Conservation (phyloP, 1,140 invertebrate species). For the Drosophila parabipectinata region DNA sequence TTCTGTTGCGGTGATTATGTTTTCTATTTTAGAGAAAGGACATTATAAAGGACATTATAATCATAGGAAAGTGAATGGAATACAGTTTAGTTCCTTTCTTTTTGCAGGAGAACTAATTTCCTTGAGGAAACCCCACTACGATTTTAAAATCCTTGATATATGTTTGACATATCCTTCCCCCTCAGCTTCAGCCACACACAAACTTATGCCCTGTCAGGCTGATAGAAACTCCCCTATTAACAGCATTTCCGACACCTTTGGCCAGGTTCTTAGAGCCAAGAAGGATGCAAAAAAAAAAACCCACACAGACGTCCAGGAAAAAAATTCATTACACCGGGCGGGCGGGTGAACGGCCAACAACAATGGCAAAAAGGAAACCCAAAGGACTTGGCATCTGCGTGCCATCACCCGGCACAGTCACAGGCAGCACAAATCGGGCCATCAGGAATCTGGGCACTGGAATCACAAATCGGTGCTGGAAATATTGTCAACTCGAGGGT, state of each 20-base stretch:
- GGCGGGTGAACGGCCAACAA: constrained; percentile 47
- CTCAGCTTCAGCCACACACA: constrained; percentile 18
- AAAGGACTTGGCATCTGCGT: constrained; percentile 64
- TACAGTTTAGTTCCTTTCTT: too few species aligned
- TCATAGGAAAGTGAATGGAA: neutral
- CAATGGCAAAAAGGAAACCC: constrained; percentile 58
- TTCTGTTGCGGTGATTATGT: constrained; percentile 52
- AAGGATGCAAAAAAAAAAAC: constrained; percentile 42
- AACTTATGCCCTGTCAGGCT: constrained; percentile 30
- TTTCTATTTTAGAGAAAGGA: neutral
- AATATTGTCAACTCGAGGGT: constrained; percentile 68
- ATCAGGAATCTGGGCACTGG: constrained; percentile 23
- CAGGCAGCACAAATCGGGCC: constrained; percentile 37
- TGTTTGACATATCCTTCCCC: constrained; percentile 1
- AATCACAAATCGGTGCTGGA: constrained; percentile 61
- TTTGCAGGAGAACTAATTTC: neutral
- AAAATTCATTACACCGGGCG: constrained; percentile 75
- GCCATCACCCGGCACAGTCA: neutral
- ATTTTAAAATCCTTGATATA: constrained; percentile 19
- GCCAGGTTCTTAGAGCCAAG: constrained; percentile 20
- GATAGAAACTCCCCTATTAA: constrained; percentile 64
- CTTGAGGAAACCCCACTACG: neutral
- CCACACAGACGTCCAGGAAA: constrained; percentile 39
- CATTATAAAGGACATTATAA: too few species aligned
- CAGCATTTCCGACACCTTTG: constrained; percentile 69